Evolutionary conservation across 2,113 vertebrate genomes (phyloP).

Genomic region (Phaethon lepturus): DNA sequence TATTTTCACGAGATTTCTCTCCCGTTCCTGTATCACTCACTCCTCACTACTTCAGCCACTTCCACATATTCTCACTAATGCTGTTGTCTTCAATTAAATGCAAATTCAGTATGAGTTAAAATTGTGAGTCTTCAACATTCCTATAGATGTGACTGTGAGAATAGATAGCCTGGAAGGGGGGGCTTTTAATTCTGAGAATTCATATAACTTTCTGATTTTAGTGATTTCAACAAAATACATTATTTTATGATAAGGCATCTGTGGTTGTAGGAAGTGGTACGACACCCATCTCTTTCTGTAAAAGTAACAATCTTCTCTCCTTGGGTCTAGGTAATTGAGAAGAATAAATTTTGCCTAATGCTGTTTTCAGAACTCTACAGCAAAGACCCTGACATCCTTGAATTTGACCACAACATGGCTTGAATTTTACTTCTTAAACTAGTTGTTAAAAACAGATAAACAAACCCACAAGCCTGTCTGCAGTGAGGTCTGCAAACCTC

Average conservation of each 20-base stretch:
- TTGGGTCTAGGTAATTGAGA: neutral
- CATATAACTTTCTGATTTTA: neutral
- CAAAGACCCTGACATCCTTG: neutral
- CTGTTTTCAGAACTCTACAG: neutral
- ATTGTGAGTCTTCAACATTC: neutral
- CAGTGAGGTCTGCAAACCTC: neutral
- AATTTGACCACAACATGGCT: neutral
- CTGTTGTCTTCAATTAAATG: neutral
- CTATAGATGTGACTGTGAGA: neutral
- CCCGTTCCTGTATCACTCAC: neutral
- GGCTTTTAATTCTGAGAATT: neutral
- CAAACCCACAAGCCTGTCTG: neutral
- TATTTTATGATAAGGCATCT: neutral
- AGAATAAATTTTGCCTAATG: neutral
- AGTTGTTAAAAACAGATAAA: neutral
- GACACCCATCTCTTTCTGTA: neutral
- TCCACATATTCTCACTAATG: neutral
- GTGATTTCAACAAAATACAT: neutral
- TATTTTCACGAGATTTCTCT: neutral
- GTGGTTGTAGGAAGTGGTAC: neutral
- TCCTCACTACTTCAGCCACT: neutral
- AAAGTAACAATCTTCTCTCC: neutral
- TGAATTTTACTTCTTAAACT: neutral
- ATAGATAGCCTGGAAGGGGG: neutral
- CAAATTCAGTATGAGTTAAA: neutral